Base-by-base conservation (phyloP, 2,888 invertebrate genomes). In the Candidula unifasciata region DNA sequence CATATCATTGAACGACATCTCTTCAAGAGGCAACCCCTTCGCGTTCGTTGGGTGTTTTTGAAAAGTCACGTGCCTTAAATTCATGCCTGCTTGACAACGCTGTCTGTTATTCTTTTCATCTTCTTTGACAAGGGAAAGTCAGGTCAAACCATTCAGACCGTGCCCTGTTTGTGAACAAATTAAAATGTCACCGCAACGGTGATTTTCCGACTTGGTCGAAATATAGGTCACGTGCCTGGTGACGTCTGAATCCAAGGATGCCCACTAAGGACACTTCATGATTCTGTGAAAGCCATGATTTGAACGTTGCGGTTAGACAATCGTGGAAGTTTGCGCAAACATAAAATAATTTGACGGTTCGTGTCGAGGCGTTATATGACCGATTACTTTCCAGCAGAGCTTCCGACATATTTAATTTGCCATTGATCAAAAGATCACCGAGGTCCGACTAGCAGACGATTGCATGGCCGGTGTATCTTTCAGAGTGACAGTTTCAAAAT, bases 301-400 rank as follows among this genome's bases (percentile, higher is more conserved):
- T 16, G 10, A 33, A 35, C 33, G 69, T 21, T n/a, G 21, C 60
- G n/a, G 24, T 60, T 60, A 60, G n/a, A 13, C 60, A 60, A 60
- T 60, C 60, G 21, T 21, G 24, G n/a, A n/a, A 21, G 33, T 18
- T 69, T 69, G 35, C 69, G 27, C 35, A 69, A 69, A 69, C 69
- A 69, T 33, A 27, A 71, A 71, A 37, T 71, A 71, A 71, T 71
- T 35, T 71, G 1, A 18, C 37, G 37, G 71, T 71, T 71, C 71
- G 71, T 71, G 71, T 33, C 33, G 37, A 71, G 71, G 71, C 71
- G 71, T 71, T 16, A 37, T 21, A 35, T 6, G 21, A n/a, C 37
- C 27, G 71, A 37, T 71, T 37, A 37, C 2, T 21, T 71, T 71
- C 37, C 71, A 37, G 2, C 13, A 3, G 13, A 0, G 13, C 33